Percentiles rank a stretch among this genome's conserved stretches.
These are phyloP conservation scores for Acrobasis suavella DNA, from an alignment of 2,888 invertebrate genomes.

Conservation along the genomic window DNA sequence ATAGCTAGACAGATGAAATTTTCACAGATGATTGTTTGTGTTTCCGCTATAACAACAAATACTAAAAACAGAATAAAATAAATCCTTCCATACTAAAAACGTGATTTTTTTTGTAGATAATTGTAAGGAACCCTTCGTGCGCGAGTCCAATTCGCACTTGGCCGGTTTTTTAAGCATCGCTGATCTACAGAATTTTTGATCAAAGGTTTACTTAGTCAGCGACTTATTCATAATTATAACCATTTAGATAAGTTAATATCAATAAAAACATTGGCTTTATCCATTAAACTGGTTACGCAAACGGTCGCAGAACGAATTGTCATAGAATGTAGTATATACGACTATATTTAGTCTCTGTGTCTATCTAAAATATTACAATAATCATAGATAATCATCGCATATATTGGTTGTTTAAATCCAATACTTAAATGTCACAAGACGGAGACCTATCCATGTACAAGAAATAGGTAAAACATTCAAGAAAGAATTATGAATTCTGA, in stretches of 20 bases:
- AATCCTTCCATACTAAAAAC: too few relatives aligned
- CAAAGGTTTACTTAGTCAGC: not conserved
- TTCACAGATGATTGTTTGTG: too few relatives aligned
- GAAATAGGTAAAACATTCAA: not conserved
- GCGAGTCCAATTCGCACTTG: too few relatives aligned
- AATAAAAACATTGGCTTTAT: constrained; percentile 17
- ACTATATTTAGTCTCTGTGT: too few relatives aligned
- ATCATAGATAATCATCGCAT: not conserved
- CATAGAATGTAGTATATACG: not conserved
- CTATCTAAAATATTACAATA: not conserved
- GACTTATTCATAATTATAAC: constrained; percentile 5
- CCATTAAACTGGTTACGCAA: constrained; percentile 29
- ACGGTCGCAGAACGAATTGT: constrained; percentile 25
- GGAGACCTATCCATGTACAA: not conserved
- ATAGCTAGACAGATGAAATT: too few relatives aligned
- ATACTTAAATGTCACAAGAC: not conserved
- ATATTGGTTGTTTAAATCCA: not conserved
- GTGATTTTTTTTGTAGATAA: too few relatives aligned
- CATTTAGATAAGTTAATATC: constrained; percentile 6
- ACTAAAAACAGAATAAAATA: too few relatives aligned
- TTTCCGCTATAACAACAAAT: too few relatives aligned
- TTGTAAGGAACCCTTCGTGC: too few relatives aligned
- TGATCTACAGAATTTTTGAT: too few relatives aligned
- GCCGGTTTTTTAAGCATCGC: too few relatives aligned
- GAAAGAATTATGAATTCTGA: too few relatives aligned